A percentile compares a stretch with the other conserved stretches of the same genome.
Conservation (phyloP, 2,797 vertebrate species). For the Xenops minutus region DNA sequence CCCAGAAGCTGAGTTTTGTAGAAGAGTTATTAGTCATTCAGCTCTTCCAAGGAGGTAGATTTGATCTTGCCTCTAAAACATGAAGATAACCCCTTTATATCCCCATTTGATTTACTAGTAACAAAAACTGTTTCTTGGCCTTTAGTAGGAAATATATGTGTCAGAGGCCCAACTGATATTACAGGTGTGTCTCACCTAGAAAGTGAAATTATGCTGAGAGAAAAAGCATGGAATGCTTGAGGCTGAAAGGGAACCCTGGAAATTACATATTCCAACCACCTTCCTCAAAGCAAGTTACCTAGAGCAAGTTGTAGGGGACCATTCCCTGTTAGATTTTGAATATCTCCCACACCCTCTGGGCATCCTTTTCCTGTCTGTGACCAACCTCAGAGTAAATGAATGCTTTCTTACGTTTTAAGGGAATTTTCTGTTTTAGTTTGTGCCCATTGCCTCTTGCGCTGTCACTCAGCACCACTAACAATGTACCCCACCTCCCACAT, state of each 20-base stretch:
- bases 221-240: not conserved
- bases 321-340: not conserved
- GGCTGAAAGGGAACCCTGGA: not conserved
- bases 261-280: not conserved
- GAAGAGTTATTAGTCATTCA: not conserved
- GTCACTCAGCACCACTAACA: not conserved
- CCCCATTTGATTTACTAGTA: not conserved
- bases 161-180: not conserved
- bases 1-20: not conserved
- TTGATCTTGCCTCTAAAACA: not conserved
- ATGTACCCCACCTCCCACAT: not conserved
- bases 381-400: not conserved
- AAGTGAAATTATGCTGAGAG: not conserved
- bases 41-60: not conserved
- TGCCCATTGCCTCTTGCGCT: not conserved
- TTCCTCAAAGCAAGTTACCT: not conserved
- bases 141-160: not conserved
- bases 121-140: not conserved
- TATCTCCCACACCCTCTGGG: not conserved
- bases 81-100: not conserved
- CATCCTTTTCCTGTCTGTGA: not conserved
- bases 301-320: not conserved
- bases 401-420: not conserved
- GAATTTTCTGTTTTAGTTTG: not conserved
- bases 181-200: not conserved